phyloP scores from a whole-genome alignment of 2,797 vertebrate species.

The Gadopsis bispinosus region DNA sequence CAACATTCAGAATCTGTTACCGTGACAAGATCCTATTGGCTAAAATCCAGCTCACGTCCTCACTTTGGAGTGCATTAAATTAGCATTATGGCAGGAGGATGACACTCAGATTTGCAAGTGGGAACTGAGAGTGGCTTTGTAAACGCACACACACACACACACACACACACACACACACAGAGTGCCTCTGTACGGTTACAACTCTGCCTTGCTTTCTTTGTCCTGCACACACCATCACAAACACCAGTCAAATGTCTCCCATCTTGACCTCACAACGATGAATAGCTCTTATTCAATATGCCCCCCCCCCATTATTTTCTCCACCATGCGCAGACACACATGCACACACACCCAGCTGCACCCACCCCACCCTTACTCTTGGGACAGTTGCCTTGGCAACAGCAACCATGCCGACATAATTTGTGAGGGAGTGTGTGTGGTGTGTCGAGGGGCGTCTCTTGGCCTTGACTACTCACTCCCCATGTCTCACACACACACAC shows the following conservation, averaged over 20 bases:
- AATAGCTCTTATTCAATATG: conserved; percentile 63
- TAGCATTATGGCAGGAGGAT: conserved; percentile 40
- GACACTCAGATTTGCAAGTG: conserved; percentile 20
- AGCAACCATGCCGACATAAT: conserved; percentile 80
- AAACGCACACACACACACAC: conserved; percentile 8
- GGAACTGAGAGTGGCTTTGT: conserved; percentile 46
- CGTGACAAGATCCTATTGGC: conserved; percentile 40
- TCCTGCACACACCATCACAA: conserved; percentile 29
- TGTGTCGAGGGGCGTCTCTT: conserved; percentile 60
- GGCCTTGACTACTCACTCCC: conserved; percentile 35
- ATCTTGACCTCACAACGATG: conserved; percentile 57
- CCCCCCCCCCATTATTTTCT: conserved; percentile 50
- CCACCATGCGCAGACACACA: conserved; percentile 26
- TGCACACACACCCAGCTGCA: conserved; percentile 70
- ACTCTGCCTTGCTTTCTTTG: conserved; percentile 19
- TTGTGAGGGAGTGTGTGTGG: conserved; percentile 55
- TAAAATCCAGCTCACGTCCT: conserved; percentile 37
- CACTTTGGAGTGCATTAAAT: conserved; percentile 47
- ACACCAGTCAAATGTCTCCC: conserved; percentile 34
- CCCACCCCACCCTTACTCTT: conserved; percentile 80
- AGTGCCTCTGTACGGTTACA: background rate
- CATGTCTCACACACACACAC: conserved; percentile 35
- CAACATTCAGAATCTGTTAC: conserved; percentile 50
- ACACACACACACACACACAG: background rate
- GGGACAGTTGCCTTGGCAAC: conserved; percentile 84